Percentiles rank a stretch among this genome's conserved stretches.
These are phyloP conservation scores for Netelia inedita DNA, from an alignment of 2,888 invertebrate genomes.

Conservation along the genomic window DNA sequence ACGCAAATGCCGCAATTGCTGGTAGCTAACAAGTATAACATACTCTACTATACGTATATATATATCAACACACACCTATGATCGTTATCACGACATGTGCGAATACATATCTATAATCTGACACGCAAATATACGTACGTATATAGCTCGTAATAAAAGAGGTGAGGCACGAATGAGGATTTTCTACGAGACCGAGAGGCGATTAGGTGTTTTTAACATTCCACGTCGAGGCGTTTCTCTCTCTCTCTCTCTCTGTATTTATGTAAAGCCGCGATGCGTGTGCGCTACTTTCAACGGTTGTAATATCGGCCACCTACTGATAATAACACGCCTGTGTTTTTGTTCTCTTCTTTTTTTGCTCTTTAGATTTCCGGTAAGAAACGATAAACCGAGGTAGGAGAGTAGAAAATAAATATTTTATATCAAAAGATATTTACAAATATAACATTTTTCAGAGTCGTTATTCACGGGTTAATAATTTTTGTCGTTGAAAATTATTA, in stretches of 20 bases:
- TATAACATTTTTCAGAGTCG: constrained; percentile 26
- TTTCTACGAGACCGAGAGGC: constrained; percentile 15
- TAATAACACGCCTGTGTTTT: constrained; percentile 23
- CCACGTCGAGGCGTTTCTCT: constrained; percentile 15
- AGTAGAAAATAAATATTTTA: constrained; percentile 33
- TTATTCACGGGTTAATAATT: background rate
- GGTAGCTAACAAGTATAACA: constrained; percentile 24
- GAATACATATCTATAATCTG: constrained; percentile 9
- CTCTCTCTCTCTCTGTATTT: constrained; percentile 41
- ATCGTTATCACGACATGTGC: constrained; percentile 51
- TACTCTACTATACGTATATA: background rate
- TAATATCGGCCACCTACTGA: constrained; percentile 39
- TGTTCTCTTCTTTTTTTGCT: constrained; percentile 8
- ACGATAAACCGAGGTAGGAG: background rate
- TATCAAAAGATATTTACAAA: constrained; percentile 67
- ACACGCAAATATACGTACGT: background rate
- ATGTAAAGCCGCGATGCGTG: constrained; percentile 40
- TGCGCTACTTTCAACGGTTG: constrained; percentile 24
- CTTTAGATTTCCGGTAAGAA: constrained; percentile 42
- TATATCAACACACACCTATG: constrained; percentile 45
- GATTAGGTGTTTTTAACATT: constrained; percentile 54
- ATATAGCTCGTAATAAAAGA: background rate
- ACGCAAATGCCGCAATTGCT: constrained; percentile 53
- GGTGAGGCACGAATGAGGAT: constrained; percentile 33
- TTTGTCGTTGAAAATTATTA: background rate